Percentiles rank a stretch among this genome's conserved stretches.
phyloP scores from a whole-genome alignment of 1,140 invertebrate species.

The Anoplolepis gracilipes region DNA sequence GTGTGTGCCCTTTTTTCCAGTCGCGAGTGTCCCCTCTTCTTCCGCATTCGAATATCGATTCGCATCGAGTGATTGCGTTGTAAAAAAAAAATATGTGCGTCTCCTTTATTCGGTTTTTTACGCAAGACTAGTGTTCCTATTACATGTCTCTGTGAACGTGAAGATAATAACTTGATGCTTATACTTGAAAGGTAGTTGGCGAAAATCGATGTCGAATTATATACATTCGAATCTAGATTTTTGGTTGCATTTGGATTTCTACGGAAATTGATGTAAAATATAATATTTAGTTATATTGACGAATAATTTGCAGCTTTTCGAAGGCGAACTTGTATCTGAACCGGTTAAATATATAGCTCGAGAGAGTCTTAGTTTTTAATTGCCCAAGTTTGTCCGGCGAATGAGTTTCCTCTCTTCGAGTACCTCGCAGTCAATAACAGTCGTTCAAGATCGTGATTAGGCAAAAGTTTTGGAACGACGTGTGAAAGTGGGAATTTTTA shows the following conservation, averaged over 20 bases:
- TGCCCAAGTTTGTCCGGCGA: neutral
- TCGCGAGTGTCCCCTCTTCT: conserved; percentile 39
- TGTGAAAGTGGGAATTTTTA: conserved; percentile 5
- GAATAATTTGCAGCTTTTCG: neutral
- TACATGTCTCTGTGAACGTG: neutral
- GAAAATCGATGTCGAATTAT: neutral
- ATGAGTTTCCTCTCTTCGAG: neutral
- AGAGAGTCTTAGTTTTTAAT: conserved; percentile 9
- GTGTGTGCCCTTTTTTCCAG: conserved; percentile 44
- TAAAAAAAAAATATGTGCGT: neutral
- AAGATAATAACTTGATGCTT: neutral
- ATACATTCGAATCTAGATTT: neutral
- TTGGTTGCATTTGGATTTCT: conserved; percentile 7
- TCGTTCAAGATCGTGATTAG: neutral
- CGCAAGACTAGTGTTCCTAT: neutral
- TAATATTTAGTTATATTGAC: neutral
- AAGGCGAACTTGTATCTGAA: neutral
- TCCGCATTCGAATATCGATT: conserved; percentile 28
- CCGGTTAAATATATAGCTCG: neutral
- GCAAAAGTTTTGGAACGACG: neutral
- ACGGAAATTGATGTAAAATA: neutral
- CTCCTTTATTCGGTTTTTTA: neutral
- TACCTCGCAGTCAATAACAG: neutral
- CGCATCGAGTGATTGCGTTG: no score
- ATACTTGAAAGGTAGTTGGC: neutral